phyloP scores from a whole-genome alignment of 30 jellyfish, hydroid and myxozoan genomes.

The Haliclystus octoradiatus region DNA sequence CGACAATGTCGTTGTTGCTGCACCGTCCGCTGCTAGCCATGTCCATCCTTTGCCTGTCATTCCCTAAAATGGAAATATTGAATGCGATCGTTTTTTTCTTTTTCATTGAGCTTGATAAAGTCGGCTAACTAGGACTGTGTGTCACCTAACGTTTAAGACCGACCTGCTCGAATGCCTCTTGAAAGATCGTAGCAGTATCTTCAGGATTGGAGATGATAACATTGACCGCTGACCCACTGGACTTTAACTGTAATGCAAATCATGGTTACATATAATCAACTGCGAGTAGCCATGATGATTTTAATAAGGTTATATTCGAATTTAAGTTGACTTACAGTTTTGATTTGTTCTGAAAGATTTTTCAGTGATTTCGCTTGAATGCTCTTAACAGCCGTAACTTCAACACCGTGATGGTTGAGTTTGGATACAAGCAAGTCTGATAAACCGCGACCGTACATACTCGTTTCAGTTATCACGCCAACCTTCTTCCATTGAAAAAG shows the following conservation, averaged over 20 bases:
- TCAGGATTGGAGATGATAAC: slow-evolving; percentile 60
- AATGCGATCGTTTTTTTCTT: too few species aligned
- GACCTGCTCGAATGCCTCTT: slow-evolving; percentile 92
- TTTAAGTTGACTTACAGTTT: slow-evolving; percentile 3
- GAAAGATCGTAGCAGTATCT: slow-evolving; percentile 54
- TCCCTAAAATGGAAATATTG: slow-evolving; percentile 44
- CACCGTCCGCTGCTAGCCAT: slow-evolving; percentile 96
- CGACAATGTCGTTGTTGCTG: slow-evolving; percentile 62
- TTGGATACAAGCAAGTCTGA: slow-evolving; percentile 12
- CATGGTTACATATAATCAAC: neutral
- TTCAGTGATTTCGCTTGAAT: slow-evolving; percentile 14
- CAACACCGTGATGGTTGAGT: slow-evolving; percentile 7
- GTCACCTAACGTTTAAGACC: slow-evolving; percentile 2
- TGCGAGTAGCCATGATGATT: neutral
- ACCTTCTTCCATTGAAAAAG: slow-evolving; percentile 65
- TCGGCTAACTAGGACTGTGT: too few species aligned
- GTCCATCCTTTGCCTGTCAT: slow-evolving; percentile 99
- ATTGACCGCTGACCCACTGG: slow-evolving; percentile 77
- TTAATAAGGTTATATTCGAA: neutral
- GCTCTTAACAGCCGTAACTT: slow-evolving; percentile 28
- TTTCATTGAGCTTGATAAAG: too few species aligned
- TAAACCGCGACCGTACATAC: slow-evolving; percentile 55
- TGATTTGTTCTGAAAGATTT: neutral
- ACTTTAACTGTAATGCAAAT: slow-evolving; percentile 35
- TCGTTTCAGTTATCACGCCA: slow-evolving; percentile 68